phyloP scores from a whole-genome alignment of 2,888 invertebrate species.

The Apodemia zela region DNA sequence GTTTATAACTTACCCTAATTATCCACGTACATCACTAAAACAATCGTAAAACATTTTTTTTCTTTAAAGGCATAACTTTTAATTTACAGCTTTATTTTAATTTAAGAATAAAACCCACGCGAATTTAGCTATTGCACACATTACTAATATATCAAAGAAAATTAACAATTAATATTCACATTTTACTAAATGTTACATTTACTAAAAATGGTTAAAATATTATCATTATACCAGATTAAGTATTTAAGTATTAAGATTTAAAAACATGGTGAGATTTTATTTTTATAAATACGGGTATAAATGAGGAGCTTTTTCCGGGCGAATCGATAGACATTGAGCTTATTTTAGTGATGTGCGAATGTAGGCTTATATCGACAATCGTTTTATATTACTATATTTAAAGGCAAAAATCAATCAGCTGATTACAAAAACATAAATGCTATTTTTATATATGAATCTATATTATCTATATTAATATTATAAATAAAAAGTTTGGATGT shows the following conservation, averaged over 20 bases:
- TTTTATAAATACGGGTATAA: not conserved
- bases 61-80: not conserved
- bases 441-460: no score
- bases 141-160: not conserved
- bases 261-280: not conserved
- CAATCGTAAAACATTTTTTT: not conserved
- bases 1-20: no score
- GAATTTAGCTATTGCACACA: not conserved
- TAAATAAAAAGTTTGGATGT: no score
- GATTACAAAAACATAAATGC: no score
- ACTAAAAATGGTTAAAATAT: not conserved
- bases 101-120: not conserved
- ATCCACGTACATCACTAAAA: no score
- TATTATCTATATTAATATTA: no score
- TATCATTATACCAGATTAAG: not conserved
- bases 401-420: not conserved
- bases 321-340: constrained; percentile 16
- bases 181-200: not conserved
- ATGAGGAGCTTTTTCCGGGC: constrained; percentile 14
- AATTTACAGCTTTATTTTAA: not conserved
- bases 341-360: constrained; percentile 16
- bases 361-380: constrained; percentile 3
- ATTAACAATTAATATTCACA: not conserved
- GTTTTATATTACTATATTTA: not conserved
- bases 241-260: not conserved